These are phyloP conservation scores for Lepisosteus osseus DNA, from an alignment of 2,113 vertebrate species.

Conservation along the genomic window DNA sequence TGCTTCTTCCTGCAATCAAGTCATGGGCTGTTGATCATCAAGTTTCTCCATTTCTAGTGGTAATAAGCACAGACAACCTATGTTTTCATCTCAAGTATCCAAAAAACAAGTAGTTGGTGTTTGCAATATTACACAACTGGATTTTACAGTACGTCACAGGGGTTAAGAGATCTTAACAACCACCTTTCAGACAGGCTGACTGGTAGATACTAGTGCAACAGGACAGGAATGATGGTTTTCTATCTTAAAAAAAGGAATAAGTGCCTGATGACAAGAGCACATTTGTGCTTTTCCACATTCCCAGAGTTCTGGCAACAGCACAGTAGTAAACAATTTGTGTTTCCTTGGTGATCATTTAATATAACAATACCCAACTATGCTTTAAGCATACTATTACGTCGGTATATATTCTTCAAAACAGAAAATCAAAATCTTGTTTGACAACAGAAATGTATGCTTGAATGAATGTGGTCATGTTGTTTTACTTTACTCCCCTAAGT, in stretches of 20 bases:
- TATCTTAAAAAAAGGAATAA: not conserved
- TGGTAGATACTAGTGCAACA: conserved; percentile 41
- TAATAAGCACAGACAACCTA: conserved; percentile 13
- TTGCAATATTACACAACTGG: not conserved
- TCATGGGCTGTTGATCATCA: not conserved
- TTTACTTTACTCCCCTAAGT: too few species aligned
- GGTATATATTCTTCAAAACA: too few species aligned
- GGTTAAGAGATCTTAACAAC: not conserved
- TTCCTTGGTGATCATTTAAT: conserved; percentile 6
- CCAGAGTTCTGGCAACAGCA: not conserved
- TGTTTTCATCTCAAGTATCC: conserved; percentile 18
- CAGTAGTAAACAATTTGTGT: conserved; percentile 6
- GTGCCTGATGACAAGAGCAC: not conserved
- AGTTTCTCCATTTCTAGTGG: conserved; percentile 24
- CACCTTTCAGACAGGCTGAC: conserved; percentile 9
- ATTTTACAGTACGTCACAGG: conserved; percentile 11
- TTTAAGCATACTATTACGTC: not conserved
- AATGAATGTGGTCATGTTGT: conserved; percentile 3
- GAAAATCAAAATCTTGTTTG: too few species aligned
- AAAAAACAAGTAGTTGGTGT: conserved; percentile 11
- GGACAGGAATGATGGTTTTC: conserved; percentile 19
- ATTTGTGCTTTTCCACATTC: not conserved
- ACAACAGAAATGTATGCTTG: not conserved
- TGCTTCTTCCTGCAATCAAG: not conserved
- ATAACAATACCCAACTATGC: not conserved